A percentile compares a stretch with the other conserved stretches of the same genome.
These are phyloP conservation scores for Cygnus buccinator DNA, from an alignment of 2,113 vertebrate species.

Conservation along the genomic window DNA sequence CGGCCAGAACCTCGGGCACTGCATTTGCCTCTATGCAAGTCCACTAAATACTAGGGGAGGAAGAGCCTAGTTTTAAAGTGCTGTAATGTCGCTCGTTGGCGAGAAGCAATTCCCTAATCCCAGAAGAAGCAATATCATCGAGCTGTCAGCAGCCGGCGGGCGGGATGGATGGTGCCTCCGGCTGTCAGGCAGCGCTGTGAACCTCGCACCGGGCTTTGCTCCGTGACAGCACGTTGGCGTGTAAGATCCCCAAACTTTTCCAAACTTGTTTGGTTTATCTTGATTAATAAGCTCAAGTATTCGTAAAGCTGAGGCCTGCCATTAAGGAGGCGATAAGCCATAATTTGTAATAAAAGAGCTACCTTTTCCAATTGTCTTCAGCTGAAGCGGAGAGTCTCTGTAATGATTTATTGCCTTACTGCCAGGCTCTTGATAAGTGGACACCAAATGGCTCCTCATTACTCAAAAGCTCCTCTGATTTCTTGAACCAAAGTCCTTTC, in stretches of 20 bases:
- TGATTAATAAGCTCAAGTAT: slow-evolving; percentile 65
- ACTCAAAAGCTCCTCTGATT: slow-evolving; percentile 84
- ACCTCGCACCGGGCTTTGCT: background rate
- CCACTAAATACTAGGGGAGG: background rate
- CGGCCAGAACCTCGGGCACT: accelerated
- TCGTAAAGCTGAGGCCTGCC: slow-evolving; percentile 73
- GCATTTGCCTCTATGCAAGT: accelerated
- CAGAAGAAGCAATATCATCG: slow-evolving; percentile 30
- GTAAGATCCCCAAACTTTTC: background rate
- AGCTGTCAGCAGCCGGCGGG: slow-evolving; percentile 50
- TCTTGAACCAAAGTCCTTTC: slow-evolving; percentile 79
- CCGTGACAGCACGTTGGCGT: background rate
- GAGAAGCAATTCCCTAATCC: slow-evolving; percentile 27
- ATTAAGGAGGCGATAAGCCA: slow-evolving; percentile 79
- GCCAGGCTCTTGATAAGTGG: slow-evolving; percentile 81
- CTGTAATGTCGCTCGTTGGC: background rate
- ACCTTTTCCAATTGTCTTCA: slow-evolving; percentile 76
- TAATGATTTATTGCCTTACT: slow-evolving; percentile 86
- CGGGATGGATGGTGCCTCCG: background rate
- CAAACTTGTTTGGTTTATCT: slow-evolving; percentile 31
- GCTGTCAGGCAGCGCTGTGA: background rate
- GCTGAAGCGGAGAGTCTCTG: slow-evolving; percentile 75
- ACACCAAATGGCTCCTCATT: slow-evolving; percentile 85
- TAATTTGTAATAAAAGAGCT: slow-evolving; percentile 86
- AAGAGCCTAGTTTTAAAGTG: background rate